Evolutionary conservation across 2,113 vertebrate genomes (phyloP).

Genomic region (Cavia aperea): DNA sequence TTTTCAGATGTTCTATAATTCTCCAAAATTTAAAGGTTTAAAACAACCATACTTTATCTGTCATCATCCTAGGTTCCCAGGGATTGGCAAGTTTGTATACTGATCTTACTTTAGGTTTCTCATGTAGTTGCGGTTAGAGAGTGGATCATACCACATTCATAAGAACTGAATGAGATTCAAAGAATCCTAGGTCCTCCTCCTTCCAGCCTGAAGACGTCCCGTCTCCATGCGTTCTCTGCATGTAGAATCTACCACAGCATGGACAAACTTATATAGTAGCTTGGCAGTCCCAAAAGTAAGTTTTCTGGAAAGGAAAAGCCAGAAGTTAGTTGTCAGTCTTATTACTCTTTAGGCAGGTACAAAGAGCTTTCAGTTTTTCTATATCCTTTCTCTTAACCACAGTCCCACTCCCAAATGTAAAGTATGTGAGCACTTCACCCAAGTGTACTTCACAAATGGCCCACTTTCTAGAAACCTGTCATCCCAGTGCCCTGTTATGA

Average conservation of each 20-base stretch:
- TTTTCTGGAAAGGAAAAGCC: neutral
- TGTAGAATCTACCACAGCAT: neutral
- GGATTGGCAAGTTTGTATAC: neutral
- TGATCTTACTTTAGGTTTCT: neutral
- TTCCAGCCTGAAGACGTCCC: fast-evolving
- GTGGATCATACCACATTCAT: neutral
- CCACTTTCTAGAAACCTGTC: neutral
- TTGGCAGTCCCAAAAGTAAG: neutral
- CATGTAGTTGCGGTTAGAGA: neutral
- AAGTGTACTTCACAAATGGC: neutral
- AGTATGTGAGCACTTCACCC: neutral
- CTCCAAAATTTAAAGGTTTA: neutral
- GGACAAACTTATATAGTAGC: neutral
- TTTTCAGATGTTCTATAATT: neutral
- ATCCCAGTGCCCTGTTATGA: neutral
- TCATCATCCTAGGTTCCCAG: neutral
- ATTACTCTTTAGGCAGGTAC: neutral
- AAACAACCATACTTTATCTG: neutral
- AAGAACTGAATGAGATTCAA: neutral
- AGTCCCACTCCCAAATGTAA: neutral
- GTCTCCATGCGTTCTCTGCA: neutral
- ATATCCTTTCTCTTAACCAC: neutral
- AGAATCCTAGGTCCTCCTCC: neutral
- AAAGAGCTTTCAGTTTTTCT: neutral
- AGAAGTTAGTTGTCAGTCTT: neutral